Percentiles rank a stretch among this genome's conserved stretches.
Evolutionary conservation across 2,888 invertebrate genomes (phyloP).

Genomic region (Poecilus cupreus): DNA sequence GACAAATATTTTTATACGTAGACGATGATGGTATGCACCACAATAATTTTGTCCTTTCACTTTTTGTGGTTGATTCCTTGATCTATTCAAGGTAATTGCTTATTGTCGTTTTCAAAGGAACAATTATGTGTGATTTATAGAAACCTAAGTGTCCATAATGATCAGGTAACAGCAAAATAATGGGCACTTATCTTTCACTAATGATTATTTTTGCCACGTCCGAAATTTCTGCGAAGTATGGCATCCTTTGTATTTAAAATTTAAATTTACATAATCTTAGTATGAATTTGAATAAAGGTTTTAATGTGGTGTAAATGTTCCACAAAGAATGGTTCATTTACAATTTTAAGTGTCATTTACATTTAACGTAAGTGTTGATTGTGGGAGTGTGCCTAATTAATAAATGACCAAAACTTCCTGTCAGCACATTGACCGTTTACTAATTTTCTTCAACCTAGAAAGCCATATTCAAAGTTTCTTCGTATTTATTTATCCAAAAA

Average conservation of each 20-base stretch:
- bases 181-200: not conserved
- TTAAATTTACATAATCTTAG: conserved; percentile 27
- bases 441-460: not conserved
- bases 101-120: not conserved
- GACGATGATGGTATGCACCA: not conserved
- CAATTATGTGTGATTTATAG: conserved; percentile 1
- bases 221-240: conserved; percentile 3
- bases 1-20: not conserved
- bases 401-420: conserved; percentile 42
- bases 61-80: conserved; percentile 1
- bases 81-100: not conserved
- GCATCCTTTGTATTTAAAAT: not conserved
- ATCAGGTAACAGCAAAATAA: not conserved
- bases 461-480: too few relatives aligned
- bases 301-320: not conserved
- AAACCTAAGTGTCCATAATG: not conserved
- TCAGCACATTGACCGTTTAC: conserved; percentile 10
- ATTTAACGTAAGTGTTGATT: conserved; percentile 21
- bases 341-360: conserved; percentile 40
- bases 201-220: not conserved
- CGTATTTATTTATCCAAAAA: too few relatives aligned
- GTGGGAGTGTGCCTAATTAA: conserved; percentile 46
- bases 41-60: not conserved
- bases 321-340: conserved; percentile 27
- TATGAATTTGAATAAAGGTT: not conserved